Evolutionary conservation across 2,113 vertebrate species (phyloP).

Genomic region (Perca flavescens): DNA sequence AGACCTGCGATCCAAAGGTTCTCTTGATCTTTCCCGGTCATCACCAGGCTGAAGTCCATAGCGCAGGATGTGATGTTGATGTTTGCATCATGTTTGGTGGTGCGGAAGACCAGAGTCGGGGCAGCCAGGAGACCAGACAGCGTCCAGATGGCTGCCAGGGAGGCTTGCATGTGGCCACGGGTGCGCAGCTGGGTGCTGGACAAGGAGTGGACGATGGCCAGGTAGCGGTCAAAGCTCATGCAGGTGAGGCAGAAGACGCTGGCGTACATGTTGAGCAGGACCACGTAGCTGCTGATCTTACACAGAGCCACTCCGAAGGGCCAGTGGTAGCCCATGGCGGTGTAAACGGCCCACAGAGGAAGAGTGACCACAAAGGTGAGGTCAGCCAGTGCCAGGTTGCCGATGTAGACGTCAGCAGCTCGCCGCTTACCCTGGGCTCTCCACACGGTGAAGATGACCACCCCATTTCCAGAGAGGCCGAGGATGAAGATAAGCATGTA

Average conservation of each 20-base stretch:
- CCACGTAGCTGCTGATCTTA: constrained; percentile 89
- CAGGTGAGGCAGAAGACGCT: constrained; percentile 91
- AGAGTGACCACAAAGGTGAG: constrained; percentile 90
- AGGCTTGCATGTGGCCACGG: constrained; percentile 74
- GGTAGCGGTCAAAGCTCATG: constrained; percentile 90
- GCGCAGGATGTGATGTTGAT: constrained; percentile 84
- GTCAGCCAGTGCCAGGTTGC: constrained; percentile 89
- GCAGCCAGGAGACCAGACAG: constrained; percentile 84
- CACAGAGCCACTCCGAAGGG: constrained; percentile 88
- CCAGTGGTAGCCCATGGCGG: constrained; percentile 90
- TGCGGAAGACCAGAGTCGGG: constrained; percentile 87
- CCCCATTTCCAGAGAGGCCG: constrained; percentile 88
- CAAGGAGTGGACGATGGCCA: constrained; percentile 88
- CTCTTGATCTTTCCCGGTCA: constrained; percentile 64
- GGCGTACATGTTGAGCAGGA: constrained; percentile 90
- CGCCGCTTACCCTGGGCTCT: constrained; percentile 82
- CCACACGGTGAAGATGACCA: constrained; percentile 90
- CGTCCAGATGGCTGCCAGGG: constrained; percentile 83
- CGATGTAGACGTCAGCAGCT: constrained; percentile 88
- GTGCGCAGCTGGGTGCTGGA: constrained; percentile 85
- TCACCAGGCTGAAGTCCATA: constrained; percentile 86
- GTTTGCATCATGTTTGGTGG: constrained; percentile 62
- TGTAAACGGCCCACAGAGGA: constrained; percentile 91
- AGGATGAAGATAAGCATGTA: constrained; percentile 92
- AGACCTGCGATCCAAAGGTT: constrained; percentile 85